Conservation (phyloP, 2,797 vertebrate species). For the Eulemur rubriventer region DNA sequence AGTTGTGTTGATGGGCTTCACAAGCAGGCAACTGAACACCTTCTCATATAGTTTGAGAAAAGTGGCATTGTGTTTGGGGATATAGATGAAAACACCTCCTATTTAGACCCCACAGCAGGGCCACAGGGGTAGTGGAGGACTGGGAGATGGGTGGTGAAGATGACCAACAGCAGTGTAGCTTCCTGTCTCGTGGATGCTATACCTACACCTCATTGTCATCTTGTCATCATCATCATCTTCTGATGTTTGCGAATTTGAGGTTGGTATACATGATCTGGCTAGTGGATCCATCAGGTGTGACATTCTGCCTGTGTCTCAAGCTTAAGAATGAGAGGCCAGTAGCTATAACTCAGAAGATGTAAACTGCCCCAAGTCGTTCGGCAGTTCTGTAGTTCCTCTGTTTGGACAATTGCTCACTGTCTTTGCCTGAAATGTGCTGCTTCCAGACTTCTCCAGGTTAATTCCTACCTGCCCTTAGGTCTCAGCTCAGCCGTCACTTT, state of each 20-base stretch:
- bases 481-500: not conserved
- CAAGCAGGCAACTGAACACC: slow-evolving; percentile 1
- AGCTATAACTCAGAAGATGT: not conserved
- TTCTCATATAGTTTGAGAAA: slow-evolving; percentile 49
- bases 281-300: not conserved
- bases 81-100: slow-evolving; percentile 8
- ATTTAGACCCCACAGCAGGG: not conserved
- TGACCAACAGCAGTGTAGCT: not conserved
- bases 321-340: not conserved
- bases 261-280: not conserved
- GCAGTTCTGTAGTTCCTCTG: not conserved
- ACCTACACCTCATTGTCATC: not conserved
- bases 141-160: not conserved
- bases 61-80: not conserved
- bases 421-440: not conserved
- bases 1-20: slow-evolving; percentile 51
- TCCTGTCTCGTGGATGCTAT: slow-evolving; percentile 6
- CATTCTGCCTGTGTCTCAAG: not conserved
- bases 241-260: not conserved
- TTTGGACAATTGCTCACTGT: not conserved
- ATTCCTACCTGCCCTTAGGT: not conserved
- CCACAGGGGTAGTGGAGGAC: not conserved
- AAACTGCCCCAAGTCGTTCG: not conserved
- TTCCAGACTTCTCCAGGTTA: not conserved
- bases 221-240: not conserved